A percentile compares a stretch with the other conserved stretches of the same genome.
phyloP scores from a whole-genome alignment of 1,140 invertebrate genomes.

The Eriosoma lanigerum region DNA sequence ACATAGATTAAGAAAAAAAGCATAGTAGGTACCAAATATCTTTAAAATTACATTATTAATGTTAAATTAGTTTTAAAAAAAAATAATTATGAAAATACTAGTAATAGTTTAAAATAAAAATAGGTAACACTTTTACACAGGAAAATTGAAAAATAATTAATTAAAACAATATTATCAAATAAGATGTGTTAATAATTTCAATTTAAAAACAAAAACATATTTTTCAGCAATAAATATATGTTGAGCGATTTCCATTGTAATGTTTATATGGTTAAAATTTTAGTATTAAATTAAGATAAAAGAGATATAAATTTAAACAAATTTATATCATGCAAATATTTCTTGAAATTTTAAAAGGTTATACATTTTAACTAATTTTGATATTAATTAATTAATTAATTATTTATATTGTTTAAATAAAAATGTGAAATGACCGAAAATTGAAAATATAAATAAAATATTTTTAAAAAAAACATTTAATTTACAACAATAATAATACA shows the following conservation, averaged over 20 bases:
- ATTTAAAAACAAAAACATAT: conserved; percentile 17
- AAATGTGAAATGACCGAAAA: background rate
- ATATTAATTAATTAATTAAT: too few species aligned
- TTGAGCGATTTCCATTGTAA: conserved; percentile 43
- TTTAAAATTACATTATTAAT: conserved; percentile 29
- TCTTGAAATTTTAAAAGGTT: background rate
- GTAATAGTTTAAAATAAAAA: conserved; percentile 35
- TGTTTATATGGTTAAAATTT: conserved; percentile 12
- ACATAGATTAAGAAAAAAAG: conserved; percentile 40
- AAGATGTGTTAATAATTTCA: conserved; percentile 5
- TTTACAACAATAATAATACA: conserved; percentile 45
- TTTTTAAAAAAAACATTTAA: conserved; percentile 4
- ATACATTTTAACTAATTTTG: conserved; percentile 7
- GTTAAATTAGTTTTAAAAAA: conserved; percentile 34
- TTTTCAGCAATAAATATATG: conserved; percentile 39
- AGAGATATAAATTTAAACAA: background rate
- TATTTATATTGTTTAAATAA: conserved; percentile 9
- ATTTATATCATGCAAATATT: conserved; percentile 19
- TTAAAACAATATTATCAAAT: conserved; percentile 3
- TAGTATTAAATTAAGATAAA: conserved; percentile 27
- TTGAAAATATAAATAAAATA: background rate
- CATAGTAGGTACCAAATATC: conserved; percentile 37
- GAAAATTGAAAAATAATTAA: conserved; percentile 4
- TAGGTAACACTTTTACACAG: conserved; percentile 42
- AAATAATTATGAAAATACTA: conserved; percentile 36